Conservation (phyloP, 2,888 invertebrate genomes). For the Oxyteleia sp. region DNA sequence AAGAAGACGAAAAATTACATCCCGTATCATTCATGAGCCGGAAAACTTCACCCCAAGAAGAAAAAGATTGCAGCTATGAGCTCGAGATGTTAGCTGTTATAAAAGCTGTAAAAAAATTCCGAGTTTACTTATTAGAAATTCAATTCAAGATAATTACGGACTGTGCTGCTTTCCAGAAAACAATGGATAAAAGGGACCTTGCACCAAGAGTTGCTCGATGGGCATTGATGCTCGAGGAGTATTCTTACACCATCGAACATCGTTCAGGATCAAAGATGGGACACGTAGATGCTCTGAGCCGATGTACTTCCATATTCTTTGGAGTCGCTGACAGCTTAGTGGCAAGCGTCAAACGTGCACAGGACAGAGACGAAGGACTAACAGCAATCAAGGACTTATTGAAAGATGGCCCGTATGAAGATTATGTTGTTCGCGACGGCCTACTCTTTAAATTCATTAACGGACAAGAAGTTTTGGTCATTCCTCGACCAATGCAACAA, state of each 20-base stretch:
- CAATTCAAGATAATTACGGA: slow-evolving; percentile 60
- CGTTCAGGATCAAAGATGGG: slow-evolving; percentile 29
- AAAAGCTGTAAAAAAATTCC: too few relatives aligned
- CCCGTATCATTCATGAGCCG: too few relatives aligned
- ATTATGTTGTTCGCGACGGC: slow-evolving; percentile 15
- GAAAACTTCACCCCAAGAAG: too few relatives aligned
- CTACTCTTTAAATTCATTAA: slow-evolving; percentile 21
- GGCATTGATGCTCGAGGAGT: slow-evolving; percentile 44
- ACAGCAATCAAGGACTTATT: slow-evolving; percentile 16
- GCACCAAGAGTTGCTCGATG: slow-evolving; percentile 42
- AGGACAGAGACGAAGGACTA: slow-evolving; percentile 32
- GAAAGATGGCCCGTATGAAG: slow-evolving; percentile 25
- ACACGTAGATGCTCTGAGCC: slow-evolving; percentile 56
- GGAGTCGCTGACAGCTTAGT: neutral
- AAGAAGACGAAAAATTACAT: too few relatives aligned
- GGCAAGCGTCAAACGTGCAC: slow-evolving; percentile 4
- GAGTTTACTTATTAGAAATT: slow-evolving; percentile 66
- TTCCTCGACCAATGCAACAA: slow-evolving; percentile 41
- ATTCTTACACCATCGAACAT: slow-evolving; percentile 27
- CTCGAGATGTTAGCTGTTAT: too few relatives aligned
- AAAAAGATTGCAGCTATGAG: too few relatives aligned
- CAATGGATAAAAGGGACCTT: slow-evolving; percentile 58
- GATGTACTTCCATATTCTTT: neutral
- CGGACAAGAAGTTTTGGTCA: slow-evolving; percentile 5
- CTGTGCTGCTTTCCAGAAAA: slow-evolving; percentile 51